A percentile compares a stretch with the other conserved stretches of the same genome.
Evolutionary conservation across 1,140 invertebrate species (phyloP).

Genomic region (Tetraneura akinire): DNA sequence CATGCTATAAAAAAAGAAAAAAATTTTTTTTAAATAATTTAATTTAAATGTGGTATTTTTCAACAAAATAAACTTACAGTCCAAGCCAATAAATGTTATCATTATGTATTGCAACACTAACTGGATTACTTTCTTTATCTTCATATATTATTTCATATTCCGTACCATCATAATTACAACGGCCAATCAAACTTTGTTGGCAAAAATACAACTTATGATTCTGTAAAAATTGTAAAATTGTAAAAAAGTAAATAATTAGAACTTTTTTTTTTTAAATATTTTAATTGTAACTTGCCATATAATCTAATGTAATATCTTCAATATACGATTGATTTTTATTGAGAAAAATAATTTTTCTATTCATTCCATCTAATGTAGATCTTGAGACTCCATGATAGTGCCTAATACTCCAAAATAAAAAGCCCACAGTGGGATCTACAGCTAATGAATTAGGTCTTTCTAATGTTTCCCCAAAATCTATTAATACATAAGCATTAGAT

Average conservation of each 20-base stretch:
- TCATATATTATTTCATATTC: conserved; percentile 57
- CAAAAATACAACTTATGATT: conserved; percentile 79
- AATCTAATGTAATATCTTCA: conserved; percentile 66
- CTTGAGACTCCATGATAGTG: conserved; percentile 63
- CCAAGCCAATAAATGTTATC: conserved; percentile 65
- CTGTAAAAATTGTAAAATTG: conserved; percentile 53
- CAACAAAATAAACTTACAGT: conserved; percentile 58
- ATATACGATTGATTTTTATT: conserved; percentile 60
- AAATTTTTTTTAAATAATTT: neutral
- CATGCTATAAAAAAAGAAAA: conserved; percentile 48
- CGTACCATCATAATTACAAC: conserved; percentile 62
- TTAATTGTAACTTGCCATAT: conserved; percentile 58
- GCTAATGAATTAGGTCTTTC: conserved; percentile 64
- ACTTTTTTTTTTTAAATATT: neutral
- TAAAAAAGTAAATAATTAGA: conserved; percentile 53
- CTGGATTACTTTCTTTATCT: conserved; percentile 57
- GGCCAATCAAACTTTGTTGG: conserved; percentile 70
- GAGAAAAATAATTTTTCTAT: conserved; percentile 60
- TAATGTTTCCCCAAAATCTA: conserved; percentile 58
- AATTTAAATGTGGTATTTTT: conserved; percentile 29
- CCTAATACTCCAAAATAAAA: conserved; percentile 68
- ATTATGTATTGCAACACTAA: conserved; percentile 61
- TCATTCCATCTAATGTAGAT: conserved; percentile 65
- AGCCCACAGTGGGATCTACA: conserved; percentile 67
- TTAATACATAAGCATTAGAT: conserved; percentile 61